phyloP scores from a whole-genome alignment of 2,113 vertebrate species.

The Periophthalmodon schlosseri region DNA sequence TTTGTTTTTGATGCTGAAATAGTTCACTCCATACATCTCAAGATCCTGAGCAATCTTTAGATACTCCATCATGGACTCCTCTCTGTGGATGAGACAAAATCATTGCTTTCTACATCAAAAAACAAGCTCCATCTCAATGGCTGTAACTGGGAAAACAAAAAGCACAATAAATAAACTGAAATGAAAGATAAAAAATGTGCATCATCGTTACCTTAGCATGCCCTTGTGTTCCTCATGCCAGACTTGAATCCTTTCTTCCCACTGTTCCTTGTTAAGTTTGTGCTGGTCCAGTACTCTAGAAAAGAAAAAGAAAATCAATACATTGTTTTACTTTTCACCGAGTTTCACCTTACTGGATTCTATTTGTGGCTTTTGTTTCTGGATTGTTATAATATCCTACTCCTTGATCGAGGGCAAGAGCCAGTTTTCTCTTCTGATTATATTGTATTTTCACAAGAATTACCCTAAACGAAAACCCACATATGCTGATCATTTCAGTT shows the following conservation, averaged over 20 bases:
- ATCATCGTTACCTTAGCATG: slow-evolving; percentile 88
- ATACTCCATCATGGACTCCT: slow-evolving; percentile 98
- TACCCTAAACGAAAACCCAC: not conserved
- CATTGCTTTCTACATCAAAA: not conserved
- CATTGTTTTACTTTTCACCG: no score
- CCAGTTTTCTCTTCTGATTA: not conserved
- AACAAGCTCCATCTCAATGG: not conserved
- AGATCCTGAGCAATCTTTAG: slow-evolving; percentile 98
- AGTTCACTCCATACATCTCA: slow-evolving; percentile 99
- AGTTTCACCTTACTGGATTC: no score
- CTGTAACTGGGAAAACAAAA: not conserved
- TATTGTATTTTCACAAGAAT: not conserved
- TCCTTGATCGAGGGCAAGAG: not conserved
- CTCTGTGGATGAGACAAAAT: slow-evolving; percentile 73
- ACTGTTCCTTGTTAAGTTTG: slow-evolving; percentile 97
- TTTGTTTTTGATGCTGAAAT: slow-evolving; percentile 98
- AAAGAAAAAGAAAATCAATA: slow-evolving; percentile 39
- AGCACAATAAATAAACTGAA: not conserved
- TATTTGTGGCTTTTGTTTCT: no score
- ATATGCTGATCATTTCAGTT: not conserved
- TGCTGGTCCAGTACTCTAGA: slow-evolving; percentile 95
- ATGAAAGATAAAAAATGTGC: not conserved
- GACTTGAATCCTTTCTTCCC: slow-evolving; percentile 98
- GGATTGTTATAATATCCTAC: no score
- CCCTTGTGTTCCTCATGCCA: slow-evolving; percentile 98